Conservation (phyloP, 2,888 invertebrate species). For the Leuctra nigra region DNA sequence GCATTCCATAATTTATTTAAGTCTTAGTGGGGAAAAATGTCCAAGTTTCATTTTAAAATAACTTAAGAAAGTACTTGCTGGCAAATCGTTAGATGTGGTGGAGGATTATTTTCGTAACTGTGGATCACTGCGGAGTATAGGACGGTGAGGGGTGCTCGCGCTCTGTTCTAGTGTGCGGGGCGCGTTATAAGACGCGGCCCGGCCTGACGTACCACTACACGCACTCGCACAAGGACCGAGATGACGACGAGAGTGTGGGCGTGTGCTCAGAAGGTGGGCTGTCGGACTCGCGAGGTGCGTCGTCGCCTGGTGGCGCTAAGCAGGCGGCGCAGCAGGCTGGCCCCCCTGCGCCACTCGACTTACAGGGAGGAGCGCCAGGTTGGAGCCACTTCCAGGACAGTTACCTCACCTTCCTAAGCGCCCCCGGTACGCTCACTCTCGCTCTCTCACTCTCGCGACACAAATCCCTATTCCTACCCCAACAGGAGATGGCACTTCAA, state of each 20-base stretch:
- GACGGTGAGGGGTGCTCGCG: neutral
- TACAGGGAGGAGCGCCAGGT: constrained; percentile 39
- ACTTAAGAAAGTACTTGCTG: no score
- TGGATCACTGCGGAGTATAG: no score
- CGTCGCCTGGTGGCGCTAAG: constrained; percentile 21
- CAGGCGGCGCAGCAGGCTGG: neutral
- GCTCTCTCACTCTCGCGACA: constrained; percentile 32
- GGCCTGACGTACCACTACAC: constrained; percentile 94
- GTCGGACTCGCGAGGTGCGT: constrained; percentile 20
- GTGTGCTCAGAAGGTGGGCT: constrained; percentile 16
- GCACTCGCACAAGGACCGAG: constrained; percentile 65
- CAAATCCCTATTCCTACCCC: no score
- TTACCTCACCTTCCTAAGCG: constrained; percentile 44
- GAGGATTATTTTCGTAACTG: no score
- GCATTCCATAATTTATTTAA: no score
- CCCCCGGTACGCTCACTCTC: constrained; percentile 35
- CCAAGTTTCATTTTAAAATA: no score
- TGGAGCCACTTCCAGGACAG: constrained; percentile 50
- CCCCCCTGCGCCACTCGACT: constrained; percentile 9
- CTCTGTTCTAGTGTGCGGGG: constrained; percentile 77
- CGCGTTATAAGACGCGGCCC: constrained; percentile 93
- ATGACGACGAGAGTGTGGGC: constrained; percentile 33
- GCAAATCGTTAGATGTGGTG: no score
- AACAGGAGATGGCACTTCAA: no score
- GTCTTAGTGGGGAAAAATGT: no score